Evolutionary conservation across 92 coral and sea anemone genomes (phyloP).

Genomic region (Palythoa caribaeorum): DNA sequence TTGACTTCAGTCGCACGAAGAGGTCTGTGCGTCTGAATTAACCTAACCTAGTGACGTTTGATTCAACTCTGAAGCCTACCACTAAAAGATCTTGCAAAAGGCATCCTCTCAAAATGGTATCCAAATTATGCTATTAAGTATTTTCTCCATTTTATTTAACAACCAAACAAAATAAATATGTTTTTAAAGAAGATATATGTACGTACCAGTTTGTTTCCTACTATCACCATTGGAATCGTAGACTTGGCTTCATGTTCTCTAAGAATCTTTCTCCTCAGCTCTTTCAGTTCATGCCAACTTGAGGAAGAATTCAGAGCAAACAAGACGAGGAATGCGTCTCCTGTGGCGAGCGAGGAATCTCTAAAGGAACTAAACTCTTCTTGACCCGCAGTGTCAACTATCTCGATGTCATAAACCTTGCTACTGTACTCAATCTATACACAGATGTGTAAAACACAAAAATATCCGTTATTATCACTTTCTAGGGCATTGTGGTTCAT

Average conservation of each 20-base stretch:
- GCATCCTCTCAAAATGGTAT: too few species aligned
- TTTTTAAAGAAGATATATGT: not conserved
- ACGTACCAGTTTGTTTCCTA: constrained; percentile 95
- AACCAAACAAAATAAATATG: too few species aligned
- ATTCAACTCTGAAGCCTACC: too few species aligned
- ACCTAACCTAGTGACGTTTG: too few species aligned
- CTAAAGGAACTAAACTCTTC: constrained; percentile 98
- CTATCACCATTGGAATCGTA: constrained; percentile 91
- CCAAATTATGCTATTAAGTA: too few species aligned
- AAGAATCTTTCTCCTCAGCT: constrained; percentile 91
- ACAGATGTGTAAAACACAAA: not conserved
- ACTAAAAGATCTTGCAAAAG: too few species aligned
- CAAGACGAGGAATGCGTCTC: constrained; percentile 96
- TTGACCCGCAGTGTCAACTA: constrained; percentile 99
- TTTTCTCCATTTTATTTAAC: too few species aligned
- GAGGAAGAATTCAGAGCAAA: constrained; percentile 96
- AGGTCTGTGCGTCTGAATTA: too few species aligned
- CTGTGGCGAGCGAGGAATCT: constrained; percentile 96
- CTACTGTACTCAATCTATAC: constrained; percentile 90
- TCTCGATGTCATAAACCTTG: constrained; percentile 92
- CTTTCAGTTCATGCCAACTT: constrained; percentile 98
- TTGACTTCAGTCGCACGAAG: too few species aligned
- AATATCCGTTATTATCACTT: not conserved
- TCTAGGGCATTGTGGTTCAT: too few species aligned
- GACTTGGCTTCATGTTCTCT: constrained; percentile 81